Percentiles rank a stretch among this genome's conserved stretches.
phyloP scores from a whole-genome alignment of 2,113 vertebrate species.

The Callaeas wilsoni region DNA sequence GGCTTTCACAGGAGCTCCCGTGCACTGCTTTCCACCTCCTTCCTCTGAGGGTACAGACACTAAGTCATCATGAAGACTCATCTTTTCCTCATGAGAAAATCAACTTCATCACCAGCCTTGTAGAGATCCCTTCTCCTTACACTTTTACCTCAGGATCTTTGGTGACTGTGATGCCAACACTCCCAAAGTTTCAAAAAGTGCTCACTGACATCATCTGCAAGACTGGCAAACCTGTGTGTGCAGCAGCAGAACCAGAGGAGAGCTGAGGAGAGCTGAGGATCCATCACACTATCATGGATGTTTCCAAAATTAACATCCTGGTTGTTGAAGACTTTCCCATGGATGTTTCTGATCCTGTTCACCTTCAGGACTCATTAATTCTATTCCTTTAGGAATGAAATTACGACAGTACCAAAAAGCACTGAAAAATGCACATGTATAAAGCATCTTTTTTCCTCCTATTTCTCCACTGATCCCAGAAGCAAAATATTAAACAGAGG shows the following conservation, averaged over 20 bases:
- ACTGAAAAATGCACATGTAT: neutral
- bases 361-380: neutral
- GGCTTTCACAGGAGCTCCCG: neutral
- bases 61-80: neutral
- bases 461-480: neutral
- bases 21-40: neutral
- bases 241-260: neutral
- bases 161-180: accelerated
- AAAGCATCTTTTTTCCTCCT: accelerated
- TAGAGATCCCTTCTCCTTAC: neutral
- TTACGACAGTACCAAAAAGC: neutral
- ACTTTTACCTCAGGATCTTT: neutral
- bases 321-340: neutral
- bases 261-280: neutral
- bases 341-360: neutral
- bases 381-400: neutral
- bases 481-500: neutral
- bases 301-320: neutral
- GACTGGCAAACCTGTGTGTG: neutral
- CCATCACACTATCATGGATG: neutral
- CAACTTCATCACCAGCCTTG: neutral
- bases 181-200: neutral
- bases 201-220: neutral
- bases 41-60: neutral
- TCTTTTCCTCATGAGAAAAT: neutral